phyloP scores from a whole-genome alignment of 2,113 vertebrate species.

The Bucco capensis region DNA sequence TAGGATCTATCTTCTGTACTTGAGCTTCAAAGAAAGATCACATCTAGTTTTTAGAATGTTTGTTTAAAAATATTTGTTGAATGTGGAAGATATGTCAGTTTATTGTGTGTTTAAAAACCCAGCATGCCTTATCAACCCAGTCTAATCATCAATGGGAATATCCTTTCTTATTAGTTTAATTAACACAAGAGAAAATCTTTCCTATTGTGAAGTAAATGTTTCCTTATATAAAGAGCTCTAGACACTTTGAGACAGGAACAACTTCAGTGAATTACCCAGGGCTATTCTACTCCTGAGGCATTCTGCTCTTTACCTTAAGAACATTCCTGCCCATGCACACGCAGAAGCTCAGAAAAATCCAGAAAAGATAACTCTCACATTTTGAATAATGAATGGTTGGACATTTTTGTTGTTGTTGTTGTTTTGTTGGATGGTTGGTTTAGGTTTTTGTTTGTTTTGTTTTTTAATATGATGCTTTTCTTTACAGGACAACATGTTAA shows the following conservation, averaged over 20 bases:
- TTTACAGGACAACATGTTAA: neutral
- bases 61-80: constrained; percentile 63
- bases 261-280: neutral
- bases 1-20: neutral
- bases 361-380: neutral
- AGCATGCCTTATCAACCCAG: constrained; percentile 17
- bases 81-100: constrained; percentile 51
- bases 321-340: neutral
- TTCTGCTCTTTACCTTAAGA: neutral
- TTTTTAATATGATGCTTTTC: neutral
- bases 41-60: constrained; percentile 1
- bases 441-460: neutral
- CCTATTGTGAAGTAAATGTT: constrained; percentile 18
- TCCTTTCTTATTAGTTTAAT: constrained; percentile 11
- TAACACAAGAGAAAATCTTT: constrained; percentile 45
- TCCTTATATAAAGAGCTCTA: constrained; percentile 39
- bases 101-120: constrained; percentile 44
- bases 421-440: neutral
- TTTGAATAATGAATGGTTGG: neutral
- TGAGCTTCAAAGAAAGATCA: constrained; percentile 34
- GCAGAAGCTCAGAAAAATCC: neutral
- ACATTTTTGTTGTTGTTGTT: neutral
- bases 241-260: neutral
- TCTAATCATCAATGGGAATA: constrained; percentile 51
- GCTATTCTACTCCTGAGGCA: neutral